A percentile compares a stretch with the other conserved stretches of the same genome.
These are phyloP conservation scores for Hippocampus abdominalis DNA, from an alignment of 2,113 vertebrate species.

Conservation along the genomic window DNA sequence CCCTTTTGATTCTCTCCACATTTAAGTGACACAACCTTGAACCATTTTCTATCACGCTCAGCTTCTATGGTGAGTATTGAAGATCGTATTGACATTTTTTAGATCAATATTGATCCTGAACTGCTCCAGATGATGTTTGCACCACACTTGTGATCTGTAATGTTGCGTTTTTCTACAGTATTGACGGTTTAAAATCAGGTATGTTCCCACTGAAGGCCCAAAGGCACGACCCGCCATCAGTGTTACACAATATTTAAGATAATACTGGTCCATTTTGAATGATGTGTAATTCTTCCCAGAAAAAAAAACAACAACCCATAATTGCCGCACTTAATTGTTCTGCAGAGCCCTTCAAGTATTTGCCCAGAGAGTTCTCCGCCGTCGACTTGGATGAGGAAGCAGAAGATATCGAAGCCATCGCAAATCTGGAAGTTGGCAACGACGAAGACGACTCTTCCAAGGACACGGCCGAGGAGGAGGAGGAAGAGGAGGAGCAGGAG, in stretches of 20 bases:
- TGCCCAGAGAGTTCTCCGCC: conserved; percentile 68
- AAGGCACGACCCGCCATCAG: too few species aligned
- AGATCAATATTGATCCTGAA: too few species aligned
- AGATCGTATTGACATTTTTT: too few species aligned
- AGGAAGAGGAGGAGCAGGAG: not conserved
- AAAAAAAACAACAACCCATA: too few species aligned
- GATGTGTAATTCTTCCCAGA: not conserved
- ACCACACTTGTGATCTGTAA: too few species aligned
- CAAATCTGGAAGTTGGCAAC: conserved; percentile 43
- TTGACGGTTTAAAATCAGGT: too few species aligned
- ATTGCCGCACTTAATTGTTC: too few species aligned
- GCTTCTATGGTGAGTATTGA: too few species aligned
- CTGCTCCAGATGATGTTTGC: too few species aligned
- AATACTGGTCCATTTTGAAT: not conserved
- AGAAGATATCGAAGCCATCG: conserved; percentile 75
- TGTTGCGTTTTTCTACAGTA: too few species aligned
- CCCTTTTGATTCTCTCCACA: not conserved
- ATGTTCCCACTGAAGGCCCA: too few species aligned
- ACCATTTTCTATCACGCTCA: too few species aligned
- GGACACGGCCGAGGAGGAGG: conserved; percentile 23
- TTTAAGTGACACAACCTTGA: not conserved
- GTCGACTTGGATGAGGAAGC: conserved; percentile 81
- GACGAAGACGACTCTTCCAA: conserved; percentile 59
- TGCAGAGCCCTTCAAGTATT: conserved; percentile 80
- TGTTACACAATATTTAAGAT: not conserved